These are phyloP conservation scores for Brachyopa scutellaris DNA, from an alignment of 2,888 invertebrate species.

Conservation along the genomic window DNA sequence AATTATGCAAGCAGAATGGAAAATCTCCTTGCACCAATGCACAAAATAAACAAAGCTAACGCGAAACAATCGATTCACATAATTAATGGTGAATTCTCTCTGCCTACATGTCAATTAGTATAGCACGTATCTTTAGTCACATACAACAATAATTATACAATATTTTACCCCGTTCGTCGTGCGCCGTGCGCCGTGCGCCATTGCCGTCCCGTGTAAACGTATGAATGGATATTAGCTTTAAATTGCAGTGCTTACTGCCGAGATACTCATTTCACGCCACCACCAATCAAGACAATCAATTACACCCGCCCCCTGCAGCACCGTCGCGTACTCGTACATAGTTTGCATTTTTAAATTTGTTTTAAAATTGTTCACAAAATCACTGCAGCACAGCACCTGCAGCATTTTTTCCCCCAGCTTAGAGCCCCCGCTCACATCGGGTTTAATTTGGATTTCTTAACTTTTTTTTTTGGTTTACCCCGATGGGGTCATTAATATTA, in stretches of 20 bases:
- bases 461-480: background rate
- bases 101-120: slow-evolving; percentile 68
- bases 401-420: background rate
- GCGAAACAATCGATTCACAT: slow-evolving; percentile 68
- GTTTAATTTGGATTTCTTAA: slow-evolving; percentile 24
- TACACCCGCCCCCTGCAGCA: slow-evolving; percentile 34
- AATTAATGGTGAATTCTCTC: slow-evolving; percentile 67
- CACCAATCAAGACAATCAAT: slow-evolving; percentile 66
- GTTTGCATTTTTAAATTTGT: slow-evolving; percentile 38
- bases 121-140: slow-evolving; percentile 44
- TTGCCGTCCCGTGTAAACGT: slow-evolving; percentile 19
- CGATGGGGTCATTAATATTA: slow-evolving; percentile 53
- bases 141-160: slow-evolving; percentile 18
- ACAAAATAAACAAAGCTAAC: slow-evolving; percentile 45
- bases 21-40: slow-evolving; percentile 25
- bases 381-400: slow-evolving; percentile 20
- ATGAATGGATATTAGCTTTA: slow-evolving; percentile 64
- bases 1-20: slow-evolving; percentile 43
- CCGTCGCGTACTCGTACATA: slow-evolving; percentile 1
- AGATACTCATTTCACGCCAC: slow-evolving; percentile 59
- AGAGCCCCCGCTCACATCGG: slow-evolving; percentile 9
- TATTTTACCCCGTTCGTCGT: too few species aligned
- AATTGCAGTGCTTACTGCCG: slow-evolving; percentile 58
- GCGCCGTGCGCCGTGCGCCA: background rate
- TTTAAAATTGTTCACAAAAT: slow-evolving; percentile 36